Percentiles rank a stretch among this genome's conserved stretches.
These are phyloP conservation scores for Linurgus olivaceus DNA, from an alignment of 2,797 vertebrate genomes.

Conservation along the genomic window DNA sequence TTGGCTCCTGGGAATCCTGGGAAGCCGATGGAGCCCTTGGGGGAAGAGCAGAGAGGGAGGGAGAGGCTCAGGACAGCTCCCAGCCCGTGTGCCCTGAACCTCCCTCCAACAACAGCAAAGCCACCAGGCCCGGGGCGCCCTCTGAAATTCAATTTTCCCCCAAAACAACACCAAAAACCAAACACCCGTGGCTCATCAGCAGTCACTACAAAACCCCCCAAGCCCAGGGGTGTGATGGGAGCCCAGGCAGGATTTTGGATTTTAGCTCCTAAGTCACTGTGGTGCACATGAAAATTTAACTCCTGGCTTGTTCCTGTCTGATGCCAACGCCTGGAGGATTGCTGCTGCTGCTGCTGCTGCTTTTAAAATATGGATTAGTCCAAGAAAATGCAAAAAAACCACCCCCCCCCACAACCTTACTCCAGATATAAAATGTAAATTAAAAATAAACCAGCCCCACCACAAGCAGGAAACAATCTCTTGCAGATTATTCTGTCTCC, in stretches of 20 bases:
- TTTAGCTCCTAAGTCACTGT: background rate
- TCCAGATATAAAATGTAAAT: background rate
- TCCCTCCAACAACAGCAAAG: background rate
- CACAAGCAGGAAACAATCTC: background rate
- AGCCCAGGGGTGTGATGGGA: accelerated
- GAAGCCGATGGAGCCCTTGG: conserved; percentile 92
- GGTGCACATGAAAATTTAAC: conserved; percentile 2
- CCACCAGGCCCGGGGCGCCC: background rate
- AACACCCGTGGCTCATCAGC: background rate
- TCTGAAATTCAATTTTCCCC: background rate
- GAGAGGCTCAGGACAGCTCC: background rate
- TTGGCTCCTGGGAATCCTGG: conserved; percentile 97
- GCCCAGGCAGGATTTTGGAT: background rate
- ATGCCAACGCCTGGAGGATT: background rate
- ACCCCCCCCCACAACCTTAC: background rate
- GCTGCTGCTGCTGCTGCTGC: background rate
- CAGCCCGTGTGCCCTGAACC: background rate
- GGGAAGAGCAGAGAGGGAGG: background rate
- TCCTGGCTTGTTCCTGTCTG: background rate
- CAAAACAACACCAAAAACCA: background rate
- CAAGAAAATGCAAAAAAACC: background rate
- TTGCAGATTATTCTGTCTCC: conserved; percentile 11
- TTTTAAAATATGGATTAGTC: background rate
- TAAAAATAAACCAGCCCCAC: background rate
- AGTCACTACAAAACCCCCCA: background rate